phyloP scores from a whole-genome alignment of 1,140 invertebrate species.

The Cydia pomonella region DNA sequence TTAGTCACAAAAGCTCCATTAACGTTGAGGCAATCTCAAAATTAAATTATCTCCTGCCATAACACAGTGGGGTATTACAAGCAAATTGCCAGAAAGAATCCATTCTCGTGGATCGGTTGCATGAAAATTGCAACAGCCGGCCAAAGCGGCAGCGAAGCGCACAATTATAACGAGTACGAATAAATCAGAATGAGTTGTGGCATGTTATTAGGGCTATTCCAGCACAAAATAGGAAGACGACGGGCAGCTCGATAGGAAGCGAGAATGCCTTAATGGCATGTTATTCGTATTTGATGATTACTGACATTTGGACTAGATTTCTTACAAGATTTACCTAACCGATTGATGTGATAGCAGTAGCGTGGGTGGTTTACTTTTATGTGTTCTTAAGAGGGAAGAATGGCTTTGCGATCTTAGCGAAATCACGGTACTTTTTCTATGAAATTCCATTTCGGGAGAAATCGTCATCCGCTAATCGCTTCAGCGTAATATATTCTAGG shows the following conservation, averaged over 20 bases:
- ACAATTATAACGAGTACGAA: conserved; percentile 76
- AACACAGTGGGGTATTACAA: conserved; percentile 59
- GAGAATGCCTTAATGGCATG: conserved; percentile 50
- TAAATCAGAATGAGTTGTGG: conserved; percentile 78
- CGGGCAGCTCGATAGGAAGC: conserved; percentile 57
- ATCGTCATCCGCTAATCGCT: too few species aligned
- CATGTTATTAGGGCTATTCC: conserved; percentile 74
- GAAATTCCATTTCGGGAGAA: too few species aligned
- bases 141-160: conserved; percentile 68
- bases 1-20: conserved; percentile 33
- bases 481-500: too few species aligned
- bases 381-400: neutral
- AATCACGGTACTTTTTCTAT: too few species aligned
- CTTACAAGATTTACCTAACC: neutral
- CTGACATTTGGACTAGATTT: neutral
- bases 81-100: conserved; percentile 74
- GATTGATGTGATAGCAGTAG: neutral
- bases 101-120: conserved; percentile 71
- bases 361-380: neutral
- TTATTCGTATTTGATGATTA: conserved; percentile 30
- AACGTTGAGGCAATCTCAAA: conserved; percentile 38
- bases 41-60: conserved; percentile 52
- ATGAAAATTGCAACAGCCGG: conserved; percentile 75
- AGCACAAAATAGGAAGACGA: conserved; percentile 66
- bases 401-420: too few species aligned